Evolutionary conservation across 2,113 vertebrate species (phyloP).

Genomic region (Urocolius indicus): DNA sequence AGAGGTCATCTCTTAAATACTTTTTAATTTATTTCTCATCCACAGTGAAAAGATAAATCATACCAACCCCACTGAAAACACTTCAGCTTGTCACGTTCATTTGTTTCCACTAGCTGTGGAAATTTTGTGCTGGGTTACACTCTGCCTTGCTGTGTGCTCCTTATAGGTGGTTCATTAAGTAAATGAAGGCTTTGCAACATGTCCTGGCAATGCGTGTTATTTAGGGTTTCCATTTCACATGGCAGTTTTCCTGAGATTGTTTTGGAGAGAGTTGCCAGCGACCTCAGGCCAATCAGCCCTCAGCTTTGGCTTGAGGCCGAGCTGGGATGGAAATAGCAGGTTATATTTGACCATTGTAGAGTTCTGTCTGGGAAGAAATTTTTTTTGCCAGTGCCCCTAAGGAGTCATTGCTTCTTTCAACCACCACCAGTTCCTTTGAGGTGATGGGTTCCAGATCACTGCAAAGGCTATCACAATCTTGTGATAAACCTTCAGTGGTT

Average conservation of each 20-base stretch:
- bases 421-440: not conserved
- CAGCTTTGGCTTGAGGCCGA: not conserved
- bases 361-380: not conserved
- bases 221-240: not conserved
- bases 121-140: constrained; percentile 9
- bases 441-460: not conserved
- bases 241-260: constrained; percentile 1
- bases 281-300: not conserved
- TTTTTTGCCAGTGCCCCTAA: not conserved
- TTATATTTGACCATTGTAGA: not conserved
- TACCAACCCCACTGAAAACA: not conserved
- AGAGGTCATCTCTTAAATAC: not conserved
- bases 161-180: constrained; percentile 24
- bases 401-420: not conserved
- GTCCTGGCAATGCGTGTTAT: not conserved
- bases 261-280: constrained; percentile 34
- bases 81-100: not conserved
- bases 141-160: not conserved
- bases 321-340: not conserved
- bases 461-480: not conserved
- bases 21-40: not conserved
- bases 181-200: constrained; percentile 6
- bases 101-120: not conserved
- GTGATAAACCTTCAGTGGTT: not conserved
- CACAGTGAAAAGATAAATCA: not conserved